Evolutionary conservation across 2,888 invertebrate species (phyloP).

Genomic region (Lampropteryx suffumata): DNA sequence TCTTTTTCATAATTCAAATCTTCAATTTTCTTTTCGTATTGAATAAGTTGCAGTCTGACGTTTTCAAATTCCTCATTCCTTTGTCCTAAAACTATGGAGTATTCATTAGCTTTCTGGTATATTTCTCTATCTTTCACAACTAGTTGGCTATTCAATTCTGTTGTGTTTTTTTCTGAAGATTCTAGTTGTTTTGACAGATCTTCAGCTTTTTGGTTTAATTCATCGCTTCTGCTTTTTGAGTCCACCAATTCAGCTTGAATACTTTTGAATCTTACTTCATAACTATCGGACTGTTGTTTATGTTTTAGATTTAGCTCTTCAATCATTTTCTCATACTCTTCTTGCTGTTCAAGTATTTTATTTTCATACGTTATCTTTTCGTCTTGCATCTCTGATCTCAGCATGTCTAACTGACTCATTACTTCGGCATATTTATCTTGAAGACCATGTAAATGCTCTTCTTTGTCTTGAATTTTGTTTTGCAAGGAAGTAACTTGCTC

Average conservation of each 20-base stretch:
- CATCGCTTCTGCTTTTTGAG: slow-evolving; percentile 50
- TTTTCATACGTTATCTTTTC: slow-evolving; percentile 71
- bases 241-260: slow-evolving; percentile 53
- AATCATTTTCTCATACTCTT: slow-evolving; percentile 70
- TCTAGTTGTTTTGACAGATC: slow-evolving; percentile 47
- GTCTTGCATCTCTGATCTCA: slow-evolving; percentile 75
- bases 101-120: slow-evolving; percentile 68
- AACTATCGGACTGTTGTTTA: slow-evolving; percentile 43
- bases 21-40: slow-evolving; percentile 71
- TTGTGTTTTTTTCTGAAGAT: slow-evolving; percentile 46
- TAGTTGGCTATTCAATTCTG: slow-evolving; percentile 57
- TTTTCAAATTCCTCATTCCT: slow-evolving; percentile 73
- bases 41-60: slow-evolving; percentile 61
- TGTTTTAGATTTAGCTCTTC: slow-evolving; percentile 53
- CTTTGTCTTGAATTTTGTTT: slow-evolving; percentile 72
- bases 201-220: slow-evolving; percentile 49
- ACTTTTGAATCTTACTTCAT: slow-evolving; percentile 48
- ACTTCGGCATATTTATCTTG: slow-evolving; percentile 71
- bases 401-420: slow-evolving; percentile 65
- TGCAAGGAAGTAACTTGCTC: slow-evolving; percentile 71
- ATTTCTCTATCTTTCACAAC: slow-evolving; percentile 67
- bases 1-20: slow-evolving; percentile 80
- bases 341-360: slow-evolving; percentile 69
- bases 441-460: slow-evolving; percentile 63
- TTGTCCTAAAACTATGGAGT: slow-evolving; percentile 54